Percentiles rank a stretch among this genome's conserved stretches.
These are phyloP conservation scores for Drosophila lutescens DNA, from an alignment of 2,888 invertebrate genomes.

Conservation along the genomic window DNA sequence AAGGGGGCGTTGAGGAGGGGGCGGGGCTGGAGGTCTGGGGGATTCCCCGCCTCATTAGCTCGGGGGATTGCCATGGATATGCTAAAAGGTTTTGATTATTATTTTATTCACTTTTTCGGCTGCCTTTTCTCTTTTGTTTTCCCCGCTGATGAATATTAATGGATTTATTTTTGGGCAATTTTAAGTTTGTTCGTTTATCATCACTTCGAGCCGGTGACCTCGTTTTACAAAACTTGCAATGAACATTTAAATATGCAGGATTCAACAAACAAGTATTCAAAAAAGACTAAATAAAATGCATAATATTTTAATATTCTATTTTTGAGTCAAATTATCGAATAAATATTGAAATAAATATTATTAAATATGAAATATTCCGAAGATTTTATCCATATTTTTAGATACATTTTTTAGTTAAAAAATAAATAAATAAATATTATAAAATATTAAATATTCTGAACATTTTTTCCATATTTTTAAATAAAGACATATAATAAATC, in stretches of 20 bases:
- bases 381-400: too few species aligned
- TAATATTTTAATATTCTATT: too few species aligned
- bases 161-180: conserved; percentile 28
- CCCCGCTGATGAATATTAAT: conserved; percentile 39
- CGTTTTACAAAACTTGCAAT: background rate
- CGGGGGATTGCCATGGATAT: conserved; percentile 37
- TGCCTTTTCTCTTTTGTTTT: background rate
- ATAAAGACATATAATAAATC: too few species aligned
- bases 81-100: conserved; percentile 46
- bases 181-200: conserved; percentile 7
- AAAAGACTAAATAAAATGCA: too few species aligned
- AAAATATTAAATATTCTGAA: too few species aligned
- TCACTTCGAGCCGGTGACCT: background rate
- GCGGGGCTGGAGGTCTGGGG: background rate
- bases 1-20: background rate
- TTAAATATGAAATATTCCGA: too few species aligned
- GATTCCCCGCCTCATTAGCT: conserved; percentile 47
- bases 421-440: too few species aligned
- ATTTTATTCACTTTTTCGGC: conserved; percentile 39
- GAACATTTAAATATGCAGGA: background rate
- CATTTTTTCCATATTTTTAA: too few species aligned
- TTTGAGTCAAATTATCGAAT: too few species aligned
- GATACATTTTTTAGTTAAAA: too few species aligned
- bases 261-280: too few species aligned
- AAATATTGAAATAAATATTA: too few species aligned